These are phyloP conservation scores for Troides aeacus DNA, from an alignment of 2,888 invertebrate species.

Conservation along the genomic window DNA sequence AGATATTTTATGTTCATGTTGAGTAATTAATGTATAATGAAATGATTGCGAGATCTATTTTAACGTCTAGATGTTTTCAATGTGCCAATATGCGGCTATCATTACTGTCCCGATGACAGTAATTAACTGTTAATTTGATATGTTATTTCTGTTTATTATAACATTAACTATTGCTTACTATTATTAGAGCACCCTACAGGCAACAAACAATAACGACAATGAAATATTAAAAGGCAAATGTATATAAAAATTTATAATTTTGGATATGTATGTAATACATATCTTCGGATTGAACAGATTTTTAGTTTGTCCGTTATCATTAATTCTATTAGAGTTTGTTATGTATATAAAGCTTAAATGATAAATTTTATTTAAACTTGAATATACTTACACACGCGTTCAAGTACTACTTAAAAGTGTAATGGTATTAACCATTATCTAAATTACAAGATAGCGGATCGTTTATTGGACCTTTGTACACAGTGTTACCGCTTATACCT, in stretches of 20 bases:
- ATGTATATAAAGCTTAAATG: neutral
- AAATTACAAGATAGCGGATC: constrained; percentile 61
- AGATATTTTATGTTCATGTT: constrained; percentile 42
- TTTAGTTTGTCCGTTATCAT: neutral
- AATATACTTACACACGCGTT: too few relatives aligned
- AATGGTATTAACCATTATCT: constrained; percentile 34
- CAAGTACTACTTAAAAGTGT: constrained; percentile 28
- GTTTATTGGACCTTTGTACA: constrained; percentile 62
- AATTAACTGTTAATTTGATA: neutral
- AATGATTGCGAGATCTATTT: constrained; percentile 55
- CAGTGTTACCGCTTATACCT: constrained; percentile 53
- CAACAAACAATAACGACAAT: too few relatives aligned
- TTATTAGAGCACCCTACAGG: neutral
- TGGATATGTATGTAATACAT: too few relatives aligned
- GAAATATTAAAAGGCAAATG: too few relatives aligned
- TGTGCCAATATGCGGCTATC: constrained; percentile 14
- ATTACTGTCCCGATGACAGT: neutral
- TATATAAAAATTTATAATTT: too few relatives aligned
- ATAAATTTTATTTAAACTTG: too few relatives aligned
- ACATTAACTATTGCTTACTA: neutral
- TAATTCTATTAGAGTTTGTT: neutral
- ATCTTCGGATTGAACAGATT: neutral
- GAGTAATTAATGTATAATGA: constrained; percentile 63
- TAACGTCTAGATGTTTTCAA: constrained; percentile 15
- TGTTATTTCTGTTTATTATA: neutral